Percentiles rank a stretch among this genome's conserved stretches.
These are phyloP conservation scores for Athetis lepigone DNA, from an alignment of 2,888 invertebrate species.

Conservation along the genomic window DNA sequence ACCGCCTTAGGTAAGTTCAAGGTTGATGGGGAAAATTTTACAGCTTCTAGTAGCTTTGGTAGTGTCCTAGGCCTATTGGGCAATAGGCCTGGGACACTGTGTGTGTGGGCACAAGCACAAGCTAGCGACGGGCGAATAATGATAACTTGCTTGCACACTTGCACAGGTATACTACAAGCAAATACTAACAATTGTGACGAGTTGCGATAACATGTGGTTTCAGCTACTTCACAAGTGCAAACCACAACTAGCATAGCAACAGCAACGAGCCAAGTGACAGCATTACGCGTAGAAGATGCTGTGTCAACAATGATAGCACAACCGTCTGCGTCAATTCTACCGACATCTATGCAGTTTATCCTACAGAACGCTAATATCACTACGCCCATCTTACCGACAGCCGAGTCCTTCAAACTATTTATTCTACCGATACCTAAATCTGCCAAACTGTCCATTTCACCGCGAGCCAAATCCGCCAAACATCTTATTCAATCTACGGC, in stretches of 20 bases:
- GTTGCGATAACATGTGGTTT: conserved; percentile 50
- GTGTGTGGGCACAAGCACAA: no score
- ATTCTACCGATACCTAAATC: neutral
- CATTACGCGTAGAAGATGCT: conserved; percentile 11
- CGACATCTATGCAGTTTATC: neutral
- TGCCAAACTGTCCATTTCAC: neutral
- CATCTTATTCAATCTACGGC: neutral
- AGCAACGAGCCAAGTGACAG: conserved; percentile 21
- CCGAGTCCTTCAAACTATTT: conserved; percentile 1
- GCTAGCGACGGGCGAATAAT: no score
- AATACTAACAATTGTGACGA: conserved; percentile 34
- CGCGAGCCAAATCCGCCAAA: neutral
- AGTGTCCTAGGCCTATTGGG: no score
- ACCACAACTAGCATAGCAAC: conserved; percentile 13
- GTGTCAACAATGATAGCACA: conserved; percentile 4
- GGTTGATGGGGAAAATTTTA: no score
- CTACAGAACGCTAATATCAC: neutral
- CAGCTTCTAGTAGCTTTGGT: no score
- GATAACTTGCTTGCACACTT: neutral
- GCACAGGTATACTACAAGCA: neutral
- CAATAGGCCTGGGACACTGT: no score
- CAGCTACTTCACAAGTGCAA: conserved; percentile 40
- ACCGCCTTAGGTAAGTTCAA: no score
- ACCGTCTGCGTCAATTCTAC: neutral
- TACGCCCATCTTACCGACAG: no score